Conservation (phyloP, 2,888 invertebrate species). For the Ochropleura plecta region DNA sequence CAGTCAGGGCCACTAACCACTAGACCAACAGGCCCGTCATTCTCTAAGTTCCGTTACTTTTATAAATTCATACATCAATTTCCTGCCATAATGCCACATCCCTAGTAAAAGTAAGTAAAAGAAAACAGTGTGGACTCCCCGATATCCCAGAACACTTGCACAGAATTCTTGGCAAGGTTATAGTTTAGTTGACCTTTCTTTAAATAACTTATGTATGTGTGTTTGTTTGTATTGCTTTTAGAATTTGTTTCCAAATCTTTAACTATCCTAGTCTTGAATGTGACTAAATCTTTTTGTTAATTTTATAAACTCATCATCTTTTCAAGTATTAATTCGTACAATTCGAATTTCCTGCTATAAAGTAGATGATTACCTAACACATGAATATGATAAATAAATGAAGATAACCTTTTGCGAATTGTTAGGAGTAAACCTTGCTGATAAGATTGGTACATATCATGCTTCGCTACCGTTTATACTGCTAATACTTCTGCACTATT, state of each 20-base stretch:
- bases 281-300: constrained; percentile 83
- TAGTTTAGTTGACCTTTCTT: constrained; percentile 95
- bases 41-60: no score
- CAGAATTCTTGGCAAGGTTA: constrained; percentile 90
- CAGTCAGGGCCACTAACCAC: no score
- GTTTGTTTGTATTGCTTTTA: constrained; percentile 92
- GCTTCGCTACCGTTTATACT: neutral
- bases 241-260: constrained; percentile 98
- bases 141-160: constrained; percentile 94
- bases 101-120: constrained; percentile 95
- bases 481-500: neutral
- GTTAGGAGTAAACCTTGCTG: constrained; percentile 24
- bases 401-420: constrained; percentile 43
- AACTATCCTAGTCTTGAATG: constrained; percentile 96
- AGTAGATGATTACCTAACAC: constrained; percentile 14
- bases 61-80: no score
- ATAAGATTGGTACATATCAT: constrained; percentile 35
- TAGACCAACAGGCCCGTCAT: no score
- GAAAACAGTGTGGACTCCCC: constrained; percentile 90
- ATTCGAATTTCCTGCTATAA: constrained; percentile 15
- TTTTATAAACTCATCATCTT: no score
- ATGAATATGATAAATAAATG: constrained; percentile 10
- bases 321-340: neutral
- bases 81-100: constrained; percentile 93
- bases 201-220: constrained; percentile 95